A percentile compares a stretch with the other conserved stretches of the same genome.
Evolutionary conservation across 2,888 invertebrate genomes (phyloP).

Genomic region (Noctua janthe): DNA sequence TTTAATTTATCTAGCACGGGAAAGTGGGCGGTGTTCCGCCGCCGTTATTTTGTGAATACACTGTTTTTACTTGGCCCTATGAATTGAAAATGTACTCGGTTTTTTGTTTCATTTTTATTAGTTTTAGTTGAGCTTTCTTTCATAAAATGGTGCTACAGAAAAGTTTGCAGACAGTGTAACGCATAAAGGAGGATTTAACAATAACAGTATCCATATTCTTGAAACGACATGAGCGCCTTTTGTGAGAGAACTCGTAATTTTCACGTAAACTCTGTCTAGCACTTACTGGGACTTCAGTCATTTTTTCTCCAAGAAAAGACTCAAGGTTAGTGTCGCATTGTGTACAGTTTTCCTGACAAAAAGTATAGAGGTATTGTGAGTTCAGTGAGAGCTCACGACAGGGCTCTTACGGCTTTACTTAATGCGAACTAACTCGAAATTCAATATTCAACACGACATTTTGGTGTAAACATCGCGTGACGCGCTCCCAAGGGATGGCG

Average conservation of each 20-base stretch:
- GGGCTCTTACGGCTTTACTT: slow-evolving; percentile 71
- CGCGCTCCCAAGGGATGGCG: slow-evolving; percentile 68
- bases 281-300: slow-evolving; percentile 26
- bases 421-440: slow-evolving; percentile 83
- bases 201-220: slow-evolving; percentile 3
- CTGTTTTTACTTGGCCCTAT: slow-evolving; percentile 55
- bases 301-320: slow-evolving; percentile 19
- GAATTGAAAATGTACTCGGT: slow-evolving; percentile 60
- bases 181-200: background rate
- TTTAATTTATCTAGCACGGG: slow-evolving; percentile 79
- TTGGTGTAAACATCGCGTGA: slow-evolving; percentile 86
- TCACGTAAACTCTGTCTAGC: slow-evolving; percentile 14
- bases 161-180: slow-evolving; percentile 38
- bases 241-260: slow-evolving; percentile 17
- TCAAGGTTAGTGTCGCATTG: slow-evolving; percentile 26
- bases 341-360: slow-evolving; percentile 31
- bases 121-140: slow-evolving; percentile 19
- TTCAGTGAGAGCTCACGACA: slow-evolving; percentile 50
- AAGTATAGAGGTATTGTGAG: slow-evolving; percentile 39
- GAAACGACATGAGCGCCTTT: slow-evolving; percentile 6
- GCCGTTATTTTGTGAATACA: slow-evolving; percentile 66
- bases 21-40: slow-evolving; percentile 70
- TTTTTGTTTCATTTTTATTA: slow-evolving; percentile 28
- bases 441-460: slow-evolving; percentile 88
- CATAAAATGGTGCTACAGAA: slow-evolving; percentile 2